Evolutionary conservation across 2,888 invertebrate species (phyloP).

Genomic region (Dicroscelio sp.): DNA sequence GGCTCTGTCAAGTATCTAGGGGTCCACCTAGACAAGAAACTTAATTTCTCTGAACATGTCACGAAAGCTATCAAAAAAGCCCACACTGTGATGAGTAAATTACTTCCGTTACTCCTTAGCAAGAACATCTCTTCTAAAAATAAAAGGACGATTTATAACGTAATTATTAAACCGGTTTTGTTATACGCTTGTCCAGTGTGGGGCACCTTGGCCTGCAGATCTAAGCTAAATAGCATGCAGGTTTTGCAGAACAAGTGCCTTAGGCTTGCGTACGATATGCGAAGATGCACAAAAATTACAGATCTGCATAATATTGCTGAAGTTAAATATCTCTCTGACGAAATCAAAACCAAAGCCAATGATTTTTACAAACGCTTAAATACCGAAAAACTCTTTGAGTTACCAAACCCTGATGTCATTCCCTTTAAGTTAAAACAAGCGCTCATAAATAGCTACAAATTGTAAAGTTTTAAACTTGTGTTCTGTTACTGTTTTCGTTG

Average conservation of each 20-base stretch:
- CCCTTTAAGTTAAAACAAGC: too few species aligned
- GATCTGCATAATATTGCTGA: conserved; percentile 41
- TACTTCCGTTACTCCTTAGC: not conserved
- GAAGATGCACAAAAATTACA: not conserved
- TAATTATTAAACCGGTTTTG: conserved; percentile 79
- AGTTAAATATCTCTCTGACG: not conserved
- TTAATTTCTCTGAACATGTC: conserved; percentile 75
- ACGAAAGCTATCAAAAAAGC: not conserved
- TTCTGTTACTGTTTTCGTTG: not conserved
- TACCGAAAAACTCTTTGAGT: not conserved
- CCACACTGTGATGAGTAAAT: not conserved
- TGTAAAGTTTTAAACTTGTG: too few species aligned
- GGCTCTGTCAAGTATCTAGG: conserved; percentile 81
- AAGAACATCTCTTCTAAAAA: conserved; percentile 57
- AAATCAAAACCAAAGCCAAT: too few species aligned
- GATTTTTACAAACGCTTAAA: too few species aligned
- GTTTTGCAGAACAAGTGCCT: conserved; percentile 66
- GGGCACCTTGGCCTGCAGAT: not conserved
- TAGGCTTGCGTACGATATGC: conserved; percentile 16
- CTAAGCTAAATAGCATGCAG: conserved; percentile 13
- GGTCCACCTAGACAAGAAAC: conserved; percentile 75
- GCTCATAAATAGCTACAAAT: too few species aligned
- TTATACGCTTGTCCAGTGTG: conserved; percentile 83
- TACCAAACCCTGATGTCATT: not conserved
- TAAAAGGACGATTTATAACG: conserved; percentile 80